Evolutionary conservation across 2,888 invertebrate genomes (phyloP), one percentile per base, ranked within the genome.

Genomic region (Ischnura elegans): DNA sequence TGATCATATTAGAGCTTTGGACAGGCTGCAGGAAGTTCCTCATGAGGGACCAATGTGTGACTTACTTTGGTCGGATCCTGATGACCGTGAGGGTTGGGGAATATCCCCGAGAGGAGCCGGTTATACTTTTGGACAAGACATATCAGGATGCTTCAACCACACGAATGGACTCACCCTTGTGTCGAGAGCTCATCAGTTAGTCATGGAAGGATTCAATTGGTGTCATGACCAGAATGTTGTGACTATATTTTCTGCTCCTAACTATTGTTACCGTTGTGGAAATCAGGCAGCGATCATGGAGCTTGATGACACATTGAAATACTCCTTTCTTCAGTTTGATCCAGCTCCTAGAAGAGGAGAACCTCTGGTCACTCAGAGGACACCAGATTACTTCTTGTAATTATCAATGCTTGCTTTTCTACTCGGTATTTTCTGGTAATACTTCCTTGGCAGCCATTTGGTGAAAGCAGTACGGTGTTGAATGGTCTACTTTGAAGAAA

Each of bases 121-220:
- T 5, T 97, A 96, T 95, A 95, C 97, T 93, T 97, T 97, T 95
- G 97, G 97, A 13, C 96, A 96, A 93, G 97, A 97, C 95, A 97
- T 97, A 1, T 97, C 97, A 10, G 96, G 96, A 87, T 96, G 96
- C 95, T 97, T 97, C 95, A 97, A 97, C 95, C 96, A 96, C 66
- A 96, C 96, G 51, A 97, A 97, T 95, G 96, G 96, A 66, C 96
- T 97, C 87, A 97, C 97, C 94, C 96, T 97, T 95, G 97, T 97
- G 94, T 97, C 97, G 95, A 95, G 97, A 84, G 97, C 97, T 1
- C 97, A 97, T 95, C 97, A 97, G 95, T 95, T 97, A 90, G 97
- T 97, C 2, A 97, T 97, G 97, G 97, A 97, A 95, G 97, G 97
- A 16, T 97, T 97, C 95, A 97, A 97, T 95, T 97, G 97, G 97